phyloP scores from a whole-genome alignment of 2,113 vertebrate species.

The Sinocyclocheilus anshuiensis region DNA sequence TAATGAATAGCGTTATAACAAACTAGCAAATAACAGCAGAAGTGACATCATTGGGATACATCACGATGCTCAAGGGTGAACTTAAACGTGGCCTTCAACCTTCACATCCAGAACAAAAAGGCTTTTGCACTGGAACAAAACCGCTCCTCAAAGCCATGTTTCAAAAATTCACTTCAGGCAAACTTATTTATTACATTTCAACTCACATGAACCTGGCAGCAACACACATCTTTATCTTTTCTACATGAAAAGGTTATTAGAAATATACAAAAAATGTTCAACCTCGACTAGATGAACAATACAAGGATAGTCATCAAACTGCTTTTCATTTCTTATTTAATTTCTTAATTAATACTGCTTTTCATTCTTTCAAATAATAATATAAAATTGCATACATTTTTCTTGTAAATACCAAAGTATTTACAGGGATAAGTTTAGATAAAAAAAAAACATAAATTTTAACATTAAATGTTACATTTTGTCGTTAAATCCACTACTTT shows the following conservation, averaged over 20 bases:
- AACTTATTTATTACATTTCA: conserved; percentile 39
- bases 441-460: no score
- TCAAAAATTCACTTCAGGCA: conserved; percentile 22
- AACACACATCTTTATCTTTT: background rate
- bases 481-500: no score
- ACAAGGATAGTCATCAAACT: no score
- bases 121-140: conserved; percentile 4
- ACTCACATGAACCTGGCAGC: background rate
- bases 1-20: background rate
- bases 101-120: background rate
- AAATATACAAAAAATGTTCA: background rate
- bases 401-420: no score
- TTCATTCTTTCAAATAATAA: no score
- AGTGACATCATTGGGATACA: background rate
- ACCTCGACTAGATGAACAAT: background rate
- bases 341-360: background rate
- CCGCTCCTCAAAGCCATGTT: conserved; percentile 18
- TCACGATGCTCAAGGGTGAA: background rate
- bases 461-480: no score
- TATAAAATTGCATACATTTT: no score
- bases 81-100: background rate
- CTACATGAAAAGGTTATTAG: background rate
- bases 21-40: background rate
- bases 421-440: no score
- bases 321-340: no score